Base-by-base conservation (phyloP, 2,888 invertebrate species). In the Ametastegia equiseti region DNA sequence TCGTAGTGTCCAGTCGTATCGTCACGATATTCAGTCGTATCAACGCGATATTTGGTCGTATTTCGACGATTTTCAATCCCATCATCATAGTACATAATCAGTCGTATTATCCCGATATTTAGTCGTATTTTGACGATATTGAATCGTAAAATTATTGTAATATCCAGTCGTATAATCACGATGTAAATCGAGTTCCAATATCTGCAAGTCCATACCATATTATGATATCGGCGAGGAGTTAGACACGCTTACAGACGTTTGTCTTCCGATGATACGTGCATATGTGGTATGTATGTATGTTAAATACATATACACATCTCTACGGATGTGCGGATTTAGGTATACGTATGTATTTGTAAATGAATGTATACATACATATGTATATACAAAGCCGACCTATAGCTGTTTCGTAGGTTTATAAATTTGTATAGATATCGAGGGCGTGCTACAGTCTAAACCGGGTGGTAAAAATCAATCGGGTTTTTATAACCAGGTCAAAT, bases 401-500 rank as follows among this genome's bases (percentile, higher is more conserved):
- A n/a, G n/a, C n/a, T n/a, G n/a, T n/a, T n/a, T n/a, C 47, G n/a
- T 47, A 15, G n/a, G 47, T n/a, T 47, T n/a, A 47, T n/a, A n/a
- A n/a, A 47, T 47, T 47, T 4, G n/a, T 4, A 50, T 19, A 50
- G 1, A 19, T 15, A 50, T 50, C 9, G 15, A n/a, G n/a, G n/a
- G n/a, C n/a, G n/a, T n/a, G n/a, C n/a, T n/a, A n/a, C n/a, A n/a
- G n/a, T n/a, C n/a, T n/a, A 54, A 54, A 50, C 1, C 47, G 47
- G 47, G 47, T 47, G 47, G 11, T 2, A 54, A 54, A 39, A 78
- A 60, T 78, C 60, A 54, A 50, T 75, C 75, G 50, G 27, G 36
- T 54, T 75, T n/a, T 60, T 78, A 57, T 54, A 78, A 60, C 45
- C 78, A 45, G 78, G 78, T 78, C 78, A 60, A 63, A 78, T 78